These are phyloP conservation scores for Fulmarus glacialis DNA, from an alignment of 2,113 vertebrate genomes.

Conservation along the genomic window DNA sequence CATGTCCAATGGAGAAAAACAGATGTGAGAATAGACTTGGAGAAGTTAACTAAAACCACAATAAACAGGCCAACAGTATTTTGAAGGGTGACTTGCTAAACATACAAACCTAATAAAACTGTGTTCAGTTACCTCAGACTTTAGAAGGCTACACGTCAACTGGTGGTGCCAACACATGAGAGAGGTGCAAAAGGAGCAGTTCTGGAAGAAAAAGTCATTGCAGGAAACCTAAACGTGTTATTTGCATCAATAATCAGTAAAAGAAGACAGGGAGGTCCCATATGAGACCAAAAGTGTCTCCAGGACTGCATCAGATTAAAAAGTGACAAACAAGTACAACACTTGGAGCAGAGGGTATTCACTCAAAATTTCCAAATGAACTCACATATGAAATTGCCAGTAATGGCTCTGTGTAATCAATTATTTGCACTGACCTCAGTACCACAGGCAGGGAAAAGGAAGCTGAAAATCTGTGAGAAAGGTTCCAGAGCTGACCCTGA, in stretches of 20 bases:
- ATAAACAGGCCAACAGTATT: not conserved
- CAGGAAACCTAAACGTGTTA: not conserved
- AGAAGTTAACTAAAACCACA: not conserved
- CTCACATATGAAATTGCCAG: not conserved
- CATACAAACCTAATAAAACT: not conserved
- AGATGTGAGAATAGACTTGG: not conserved
- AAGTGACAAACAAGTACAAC: not conserved
- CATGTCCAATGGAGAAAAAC: not conserved
- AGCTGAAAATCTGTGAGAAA: not conserved
- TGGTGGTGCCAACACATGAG: not conserved
- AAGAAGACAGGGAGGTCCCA: not conserved
- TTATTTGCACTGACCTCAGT: not conserved
- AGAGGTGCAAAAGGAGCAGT: not conserved
- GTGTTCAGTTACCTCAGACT: not conserved
- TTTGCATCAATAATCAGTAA: not conserved
- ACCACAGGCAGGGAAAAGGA: not conserved
- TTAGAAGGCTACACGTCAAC: not conserved
- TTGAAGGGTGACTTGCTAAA: not conserved
- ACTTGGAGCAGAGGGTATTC: not conserved
- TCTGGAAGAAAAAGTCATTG: not conserved
- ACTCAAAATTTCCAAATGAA: not conserved
- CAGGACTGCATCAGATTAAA: not conserved
- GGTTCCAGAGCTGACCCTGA: not conserved
- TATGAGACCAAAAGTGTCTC: not conserved
- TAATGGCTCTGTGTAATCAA: not conserved